Base-by-base conservation (phyloP, 1,140 invertebrate species). In the Conus ventricosus region DNA sequence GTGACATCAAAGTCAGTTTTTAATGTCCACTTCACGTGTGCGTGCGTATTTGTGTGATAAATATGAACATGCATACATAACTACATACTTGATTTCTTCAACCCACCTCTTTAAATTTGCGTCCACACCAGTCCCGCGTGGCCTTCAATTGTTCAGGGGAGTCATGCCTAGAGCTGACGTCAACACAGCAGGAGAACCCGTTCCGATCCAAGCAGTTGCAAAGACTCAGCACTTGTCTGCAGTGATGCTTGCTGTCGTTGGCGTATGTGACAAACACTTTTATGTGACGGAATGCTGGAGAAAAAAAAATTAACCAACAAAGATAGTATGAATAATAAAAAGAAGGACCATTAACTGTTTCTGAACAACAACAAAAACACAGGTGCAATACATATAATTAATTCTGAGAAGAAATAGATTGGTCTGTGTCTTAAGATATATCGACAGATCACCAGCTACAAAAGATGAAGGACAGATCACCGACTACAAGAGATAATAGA, bases 191-290 rank as follows among this genome's bases (percentile, higher is more conserved):
- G n/a, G 92, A 90, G 84, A 94, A 94, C 2, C 91, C 91, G 88
- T 94, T 94, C 83, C 91, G 91, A 84, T 93, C 90, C 75, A 94
- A 84, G 89, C 93, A 94, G 17, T 92, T 90, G 87, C 93, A 93
- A n/a, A 94, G 89, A 81, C 90, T 92, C n/a, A 93, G 85, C 5
- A 94, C 92, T 71, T 90, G 88, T 75, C 91, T 89, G n/a, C 91
- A 88, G 84, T 94, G 93, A 10, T 88, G 88, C n/a, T 92, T 92
- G 88, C 85, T 89, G 57, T 93, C 93, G 63, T 90, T 87, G 71
- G 93, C 87, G 84, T 92, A 94, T 11, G 93, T 94, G n/a, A 94
- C 93, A 92, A 94, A 93, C 75, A 93, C 93, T 76, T 93, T 93
- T 23, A 92, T 93, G 85, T 93, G 90, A 15, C 91, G 83, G 76